Evolutionary conservation across 1,140 invertebrate genomes (phyloP), one percentile per base, ranked within the genome.

Genomic region (Colletes latitarsis): DNA sequence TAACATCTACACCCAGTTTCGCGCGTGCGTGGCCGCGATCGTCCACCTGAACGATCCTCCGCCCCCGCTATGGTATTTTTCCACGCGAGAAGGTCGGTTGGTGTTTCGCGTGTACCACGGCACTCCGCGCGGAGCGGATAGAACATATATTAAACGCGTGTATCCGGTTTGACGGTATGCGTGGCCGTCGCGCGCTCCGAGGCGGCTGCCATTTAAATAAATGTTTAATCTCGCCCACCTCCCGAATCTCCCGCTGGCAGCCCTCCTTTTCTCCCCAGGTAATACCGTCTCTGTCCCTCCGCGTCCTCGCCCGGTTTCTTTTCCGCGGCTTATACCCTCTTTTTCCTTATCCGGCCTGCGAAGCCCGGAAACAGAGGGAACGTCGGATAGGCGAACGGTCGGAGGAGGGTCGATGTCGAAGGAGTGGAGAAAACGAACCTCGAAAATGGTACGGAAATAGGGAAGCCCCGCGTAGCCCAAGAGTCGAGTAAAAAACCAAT

Each of bases 161-260:
- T 70, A 85, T 46, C 62, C 78, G 73, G 68, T 66, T 49, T 58
- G 76, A 67, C 68, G 71, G 75, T 86, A 64, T 85, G 77, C 74
- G 87, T 85, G 84, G 82, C 82, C 75, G 85, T 63, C 84, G 86
- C 81, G 85, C 77, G n/a, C 69, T 73, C 82, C 84, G 84, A 91
- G 90, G 89, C 86, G 88, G 85, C 89, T 90, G 89, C 91, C 91
- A 92, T 93, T 93, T 91, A 91, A 92, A 93, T 93, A 91, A 93
- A 93, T 93, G 91, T 93, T 93, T 93, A 93, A 93, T 93, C 92
- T 93, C 89, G 87, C 88, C 88, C 84, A 81, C 77, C 82, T 69
- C 71, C 67, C 43, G 70, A 30, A 49, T 41, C 63, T 70, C 67
- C 55, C 19, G 58, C 60, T 15, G 9, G 19, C 15, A 41, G 60